Evolutionary conservation across 2,797 vertebrate species (phyloP), one percentile per base, ranked within the genome.

Genomic region (Emys orbicularis): DNA sequence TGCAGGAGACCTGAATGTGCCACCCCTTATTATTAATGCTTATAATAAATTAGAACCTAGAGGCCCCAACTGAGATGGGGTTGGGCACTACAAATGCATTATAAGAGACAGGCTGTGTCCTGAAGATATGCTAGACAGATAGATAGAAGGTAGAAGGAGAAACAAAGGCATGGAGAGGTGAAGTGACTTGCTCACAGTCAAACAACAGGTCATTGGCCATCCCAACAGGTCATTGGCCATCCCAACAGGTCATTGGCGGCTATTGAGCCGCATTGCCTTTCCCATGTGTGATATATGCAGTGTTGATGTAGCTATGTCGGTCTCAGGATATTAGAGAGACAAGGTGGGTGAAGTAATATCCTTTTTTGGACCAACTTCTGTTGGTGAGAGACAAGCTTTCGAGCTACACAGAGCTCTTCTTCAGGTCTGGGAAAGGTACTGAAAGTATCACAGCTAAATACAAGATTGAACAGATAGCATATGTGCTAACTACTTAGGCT

Each of bases 221-320:
- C 44, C 80, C 41, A 72, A 72, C 18, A 41, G n/a, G 68, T 61
- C 59, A 82, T 29, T 47, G 82, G 82, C 29, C 47, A 50, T 54
- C 44, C 80, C 41, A n/a, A n/a, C n/a, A n/a, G n/a, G n/a, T n/a
- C n/a, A n/a, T n/a, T n/a, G n/a, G n/a, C n/a, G n/a, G n/a, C n/a
- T 68, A 1, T 9, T 18, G 34, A 61, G 1, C 16, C 2, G 9
- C 65, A 54, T 34, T 50, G 8, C 19, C 54, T 53, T 8, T 86
- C 29, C 1, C 2, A 31, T 0, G 0, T 4, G 16, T 13, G 8
- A 68, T 68, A 19, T 37, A 68, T 68, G n/a, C 18, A 37, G n/a
- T 11, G 34, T 41, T 72, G 19, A 25, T 72, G 37, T 41, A 72
- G 37, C 68, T 12, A 41, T 72, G 68, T 41, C 21, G 11, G 21